phyloP scores from a whole-genome alignment of 1,140 invertebrate genomes.

The Diabrotica undecimpunctata region DNA sequence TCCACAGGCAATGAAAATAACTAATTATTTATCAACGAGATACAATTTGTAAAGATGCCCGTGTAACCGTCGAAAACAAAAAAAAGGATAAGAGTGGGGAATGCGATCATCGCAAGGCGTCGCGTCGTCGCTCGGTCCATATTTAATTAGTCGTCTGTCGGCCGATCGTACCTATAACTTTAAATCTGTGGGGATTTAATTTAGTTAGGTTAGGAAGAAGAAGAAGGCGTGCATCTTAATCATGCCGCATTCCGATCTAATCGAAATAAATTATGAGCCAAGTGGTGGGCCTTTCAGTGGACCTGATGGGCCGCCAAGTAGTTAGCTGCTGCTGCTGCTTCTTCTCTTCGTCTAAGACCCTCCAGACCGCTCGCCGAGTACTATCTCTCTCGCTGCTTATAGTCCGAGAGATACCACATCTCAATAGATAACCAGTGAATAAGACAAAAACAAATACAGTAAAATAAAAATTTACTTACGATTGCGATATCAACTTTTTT shows the following conservation, averaged over 20 bases:
- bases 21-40: background rate
- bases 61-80: background rate
- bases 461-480: no score
- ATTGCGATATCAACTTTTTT: no score
- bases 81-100: background rate
- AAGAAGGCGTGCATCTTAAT: constrained; percentile 32
- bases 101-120: background rate
- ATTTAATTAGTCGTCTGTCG: constrained; percentile 31
- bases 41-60: no score
- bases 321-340: constrained; percentile 16
- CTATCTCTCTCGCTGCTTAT: background rate
- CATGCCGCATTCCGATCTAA: constrained; percentile 37
- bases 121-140: constrained; percentile 14
- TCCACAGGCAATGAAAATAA: background rate
- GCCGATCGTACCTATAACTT: constrained; percentile 21
- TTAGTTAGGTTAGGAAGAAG: constrained; percentile 29
- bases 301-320: constrained; percentile 20
- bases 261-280: constrained; percentile 33
- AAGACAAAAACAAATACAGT: no score
- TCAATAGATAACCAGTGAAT: no score
- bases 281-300: constrained; percentile 28
- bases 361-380: background rate
- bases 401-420: background rate
- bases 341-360: background rate
- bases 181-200: constrained; percentile 30